Base-by-base conservation (phyloP, 2,888 invertebrate species). In the Galerucella calmariensis region DNA sequence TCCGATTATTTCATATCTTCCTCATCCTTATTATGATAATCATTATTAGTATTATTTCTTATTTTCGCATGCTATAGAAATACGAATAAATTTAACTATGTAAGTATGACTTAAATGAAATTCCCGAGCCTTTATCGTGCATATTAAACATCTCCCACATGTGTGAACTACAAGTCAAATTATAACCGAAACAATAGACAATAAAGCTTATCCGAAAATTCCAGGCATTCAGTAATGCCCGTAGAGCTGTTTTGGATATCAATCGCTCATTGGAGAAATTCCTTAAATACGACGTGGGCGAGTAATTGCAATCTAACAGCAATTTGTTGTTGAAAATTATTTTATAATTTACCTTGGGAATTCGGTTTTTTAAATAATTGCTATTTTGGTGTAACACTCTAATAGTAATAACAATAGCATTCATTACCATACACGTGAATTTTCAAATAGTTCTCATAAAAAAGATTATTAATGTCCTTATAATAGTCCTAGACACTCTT, bases 101-200 rank as follows among this genome's bases (percentile, higher is more conserved):
- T 20, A 6, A 35, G n/a, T 51, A n/a, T 16, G 20, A 56, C 5
- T 56, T 56, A 56, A 56, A 20, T 56, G 20, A 56, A 56, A 56
- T 56, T 56, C 20, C 20, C 16, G 2, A 56, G 9, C 20, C 56
- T 20, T 56, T 56, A 11, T 20, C 56, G 3, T 56, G 56, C 10
- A 56, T 56, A 56, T 56, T 56, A 56, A 56, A 56, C 16, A 6
- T 56, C 16, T 20, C 16, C 16, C 20, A 11, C 9, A 56, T 20
- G 56, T 56, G 56, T 56, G 56, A 56, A 16, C 56, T 56, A 9
- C 56, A 2, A 56, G 16, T n/a, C 8, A 16, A 56, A 56, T 56
- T 56, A 56, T 56, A 56, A 56, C 56, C 56, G 56, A 56, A 56
- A 56, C 56, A 56, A 56, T 56, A 56, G 56, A 56, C 16, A 10